Evolutionary conservation across 2,888 invertebrate genomes (phyloP), one percentile per base, ranked within the genome.

Genomic region (Oligia latruncula): DNA sequence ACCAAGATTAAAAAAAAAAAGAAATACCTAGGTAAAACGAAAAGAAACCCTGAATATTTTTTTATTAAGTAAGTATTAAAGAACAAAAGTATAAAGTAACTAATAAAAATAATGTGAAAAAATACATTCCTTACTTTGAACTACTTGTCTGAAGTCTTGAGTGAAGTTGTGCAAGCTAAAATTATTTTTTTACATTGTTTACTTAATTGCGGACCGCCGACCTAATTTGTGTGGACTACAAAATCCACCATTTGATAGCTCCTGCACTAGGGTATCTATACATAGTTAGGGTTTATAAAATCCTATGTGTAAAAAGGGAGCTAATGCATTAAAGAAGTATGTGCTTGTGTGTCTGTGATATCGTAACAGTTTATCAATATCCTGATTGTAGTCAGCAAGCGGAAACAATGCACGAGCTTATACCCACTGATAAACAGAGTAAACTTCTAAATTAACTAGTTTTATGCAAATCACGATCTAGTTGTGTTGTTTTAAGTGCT

Each of bases 401-500:
- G 71, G 46, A 72, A 81, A 81, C 60, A 74, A 85, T 81, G 49
- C 64, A 64, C 40, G 62, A 74, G 78, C 80, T 71, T 72, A 79
- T 29, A 71, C 73, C 29, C 60, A 77, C 64, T 68, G 62, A 74
- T 79, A 80, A 85, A 87, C 86, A 86, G 87, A 90, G 87, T 88
- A 84, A 95, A 95, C 95, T 95, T 95, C 92, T 93, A 92, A 94
- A 95, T 95, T 95, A 95, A 94, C 92, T 94, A 95, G 94, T 95
- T 96, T 95, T 94, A 95, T 95, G 96, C 96, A 96, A 95, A 96
- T 96, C 96, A 96, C 92, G 94, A 92, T 94, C 90, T 92, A 92
- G 91, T 92, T 91, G 89, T 93, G 92, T 91, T 93, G 92, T 93
- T 94, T 89, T 93, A 93, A 95, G 95, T 93, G 94, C 92, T 92